Percentiles rank a stretch among this genome's conserved stretches.
These are phyloP conservation scores for Dysdera silvatica DNA, from an alignment of 1,140 invertebrate genomes.

Conservation along the genomic window DNA sequence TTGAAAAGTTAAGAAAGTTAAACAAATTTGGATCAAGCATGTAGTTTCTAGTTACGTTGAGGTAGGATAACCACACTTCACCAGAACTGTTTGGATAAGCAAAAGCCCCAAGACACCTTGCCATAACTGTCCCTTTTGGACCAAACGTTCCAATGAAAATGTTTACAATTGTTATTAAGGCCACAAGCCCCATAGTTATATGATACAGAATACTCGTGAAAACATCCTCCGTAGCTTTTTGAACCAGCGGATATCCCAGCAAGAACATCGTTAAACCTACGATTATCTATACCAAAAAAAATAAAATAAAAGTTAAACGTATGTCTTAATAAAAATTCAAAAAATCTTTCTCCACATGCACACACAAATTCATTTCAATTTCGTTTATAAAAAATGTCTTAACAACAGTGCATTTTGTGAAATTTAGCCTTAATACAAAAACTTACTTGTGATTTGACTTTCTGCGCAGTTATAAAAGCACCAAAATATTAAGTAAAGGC, in stretches of 20 bases:
- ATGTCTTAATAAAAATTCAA: too few relatives aligned
- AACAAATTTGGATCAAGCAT: background rate
- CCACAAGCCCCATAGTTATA: conserved; percentile 58
- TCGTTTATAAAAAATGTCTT: too few relatives aligned
- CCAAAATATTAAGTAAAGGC: too few relatives aligned
- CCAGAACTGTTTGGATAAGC: conserved; percentile 2
- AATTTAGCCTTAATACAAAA: too few relatives aligned
- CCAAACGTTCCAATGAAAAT: conserved; percentile 65
- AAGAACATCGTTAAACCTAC: conserved; percentile 18
- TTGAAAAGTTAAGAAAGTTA: too few relatives aligned
- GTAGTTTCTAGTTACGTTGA: conserved; percentile 2
- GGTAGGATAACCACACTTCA: background rate
- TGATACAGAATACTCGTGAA: conserved; percentile 40
- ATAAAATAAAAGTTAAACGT: too few relatives aligned
- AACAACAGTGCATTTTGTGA: too few relatives aligned
- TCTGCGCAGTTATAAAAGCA: too few relatives aligned
- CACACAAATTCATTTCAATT: too few relatives aligned
- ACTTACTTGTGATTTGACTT: too few relatives aligned
- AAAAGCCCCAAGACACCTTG: conserved; percentile 12
- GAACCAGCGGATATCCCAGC: background rate
- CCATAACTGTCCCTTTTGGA: conserved; percentile 13
- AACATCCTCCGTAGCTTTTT: conserved; percentile 28
- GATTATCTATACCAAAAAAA: conserved; percentile 8
- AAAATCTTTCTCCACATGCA: too few relatives aligned
- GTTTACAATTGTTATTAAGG: conserved; percentile 66